Base-by-base conservation (phyloP, 2,888 invertebrate species). In the Halocaridina rubra region DNA sequence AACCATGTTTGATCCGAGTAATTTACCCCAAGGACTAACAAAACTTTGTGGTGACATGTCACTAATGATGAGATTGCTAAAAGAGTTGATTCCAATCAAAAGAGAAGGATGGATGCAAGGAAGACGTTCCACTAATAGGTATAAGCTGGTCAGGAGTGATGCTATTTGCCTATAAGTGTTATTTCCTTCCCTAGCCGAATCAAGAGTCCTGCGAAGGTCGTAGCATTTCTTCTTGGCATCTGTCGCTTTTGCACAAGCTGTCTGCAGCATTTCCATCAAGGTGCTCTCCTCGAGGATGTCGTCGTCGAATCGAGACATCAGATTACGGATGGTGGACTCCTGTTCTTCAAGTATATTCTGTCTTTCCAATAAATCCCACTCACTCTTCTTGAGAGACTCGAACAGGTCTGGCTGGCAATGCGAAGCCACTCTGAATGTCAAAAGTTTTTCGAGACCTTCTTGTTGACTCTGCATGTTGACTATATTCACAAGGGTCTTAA, bases 261-360 rank as follows among this genome's bases (percentile, higher is more conserved):
- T 46, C 69, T 85, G 82, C 4, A 87, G 69, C 71, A 64, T 71
- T 33, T 77, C 85, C 80, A 87, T 82, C 24, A 80, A 32, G 2
- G 64, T 74, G 39, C 77, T 80, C 57, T 84, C 84, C 27, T 85
- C 85, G 7, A 85, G 74, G 19, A 87, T 75, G 24, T 85, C 85
- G 8, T 81, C 81, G 19, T 87, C 82, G 16, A 87, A 85, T 22
- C 85, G 81, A 7, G 80, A 69, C 87, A 87, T 85, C 3, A 85
- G 78, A 13, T 32, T 77, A 24, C 85, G 53, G 13, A 85, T 81
- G 3, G 81, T 72, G 13, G 46, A 61, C 29, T 85, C 85, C 16
- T 77, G 81, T n/a, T 85, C 80, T 7, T 76, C 77, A 16, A 87
- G 39, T 24, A 82, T 61, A 8, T 61, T 53, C 19, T 80, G 61